Evolutionary conservation across 2,113 vertebrate genomes (phyloP), one percentile per base, ranked within the genome.

Genomic region (Nothocercus nigrocapillus): DNA sequence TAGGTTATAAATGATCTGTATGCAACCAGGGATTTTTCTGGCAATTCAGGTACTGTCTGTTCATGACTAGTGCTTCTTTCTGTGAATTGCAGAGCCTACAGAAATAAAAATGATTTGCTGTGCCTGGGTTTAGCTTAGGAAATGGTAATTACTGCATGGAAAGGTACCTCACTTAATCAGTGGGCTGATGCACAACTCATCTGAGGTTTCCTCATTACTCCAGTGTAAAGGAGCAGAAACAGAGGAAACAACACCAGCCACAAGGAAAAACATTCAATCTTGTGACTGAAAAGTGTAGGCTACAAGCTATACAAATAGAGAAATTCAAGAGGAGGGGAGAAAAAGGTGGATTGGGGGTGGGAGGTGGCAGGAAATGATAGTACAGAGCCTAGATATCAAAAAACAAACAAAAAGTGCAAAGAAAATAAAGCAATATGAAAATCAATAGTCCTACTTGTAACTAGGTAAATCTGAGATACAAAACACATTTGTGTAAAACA

Each of bases 121-220:
- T 79, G 63, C 47, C 85, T 51, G 38, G 4, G 42, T 78, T 53
- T 62, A 63, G 59, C 73, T 85, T 73, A 91, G 82, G 90, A 79
- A 91, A 38, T 42, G 70, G 80, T 85, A 96, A 96, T 97, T 93
- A 94, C 59, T 84, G 45, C 44, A 13, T 36, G 61, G 93, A 82
- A 82, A 91, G 90, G 79, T 91, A 81, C 27, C 81, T 34, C 45
- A 77, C n/a, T 93, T 94, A 68, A 76, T 91, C 90, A 90, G 5
- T 79, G 56, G 61, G 40, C 59, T 91, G 82, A 82, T 78, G 59
- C 59, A 82, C 36, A 88, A 45, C 45, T 82, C 62, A n/a, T 44
- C 59, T 45, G 82, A 72, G 38, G 19, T 36, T 82, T 83, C 34
- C 44, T 89, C 42, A 79, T 84, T 70, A 51, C 44, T 86, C 42